Evolutionary conservation across 2,113 vertebrate species (phyloP).

Genomic region (Trematocara stigmaticum): DNA sequence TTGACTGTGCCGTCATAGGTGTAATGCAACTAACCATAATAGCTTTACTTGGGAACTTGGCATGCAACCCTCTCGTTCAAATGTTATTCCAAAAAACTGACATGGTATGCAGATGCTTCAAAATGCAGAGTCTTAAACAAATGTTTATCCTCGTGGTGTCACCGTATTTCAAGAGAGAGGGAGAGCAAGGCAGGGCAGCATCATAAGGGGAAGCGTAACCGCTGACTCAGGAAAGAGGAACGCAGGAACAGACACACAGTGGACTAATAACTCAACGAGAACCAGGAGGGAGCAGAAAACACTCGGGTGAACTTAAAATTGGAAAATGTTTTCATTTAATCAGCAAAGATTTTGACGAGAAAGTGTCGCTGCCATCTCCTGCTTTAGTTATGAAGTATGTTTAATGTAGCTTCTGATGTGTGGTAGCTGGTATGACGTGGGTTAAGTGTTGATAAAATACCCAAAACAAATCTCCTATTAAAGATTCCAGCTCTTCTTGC

Average conservation of each 20-base stretch:
- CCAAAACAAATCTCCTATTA: neutral
- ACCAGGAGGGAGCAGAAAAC: neutral
- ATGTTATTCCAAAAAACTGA: accelerated
- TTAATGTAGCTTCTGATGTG: neutral
- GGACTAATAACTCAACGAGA: neutral
- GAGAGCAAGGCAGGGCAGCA: neutral
- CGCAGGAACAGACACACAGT: neutral
- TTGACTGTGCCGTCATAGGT: neutral
- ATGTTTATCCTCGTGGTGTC: neutral
- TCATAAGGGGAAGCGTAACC: neutral
- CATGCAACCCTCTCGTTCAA: neutral
- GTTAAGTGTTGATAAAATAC: neutral
- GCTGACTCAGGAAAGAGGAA: neutral
- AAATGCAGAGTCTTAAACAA: neutral
- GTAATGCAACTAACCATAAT: neutral
- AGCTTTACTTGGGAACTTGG: neutral
- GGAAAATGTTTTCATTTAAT: neutral
- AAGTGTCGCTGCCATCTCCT: accelerated
- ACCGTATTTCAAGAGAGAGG: neutral
- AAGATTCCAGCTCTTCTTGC: neutral
- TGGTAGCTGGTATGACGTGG: neutral
- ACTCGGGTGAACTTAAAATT: neutral
- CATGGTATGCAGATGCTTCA: neutral
- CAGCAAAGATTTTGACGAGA: neutral
- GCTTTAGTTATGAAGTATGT: neutral